Evolutionary conservation across 2,797 vertebrate species (phyloP), one percentile per base, ranked within the genome.

Genomic region (Enteromius anoplus): DNA sequence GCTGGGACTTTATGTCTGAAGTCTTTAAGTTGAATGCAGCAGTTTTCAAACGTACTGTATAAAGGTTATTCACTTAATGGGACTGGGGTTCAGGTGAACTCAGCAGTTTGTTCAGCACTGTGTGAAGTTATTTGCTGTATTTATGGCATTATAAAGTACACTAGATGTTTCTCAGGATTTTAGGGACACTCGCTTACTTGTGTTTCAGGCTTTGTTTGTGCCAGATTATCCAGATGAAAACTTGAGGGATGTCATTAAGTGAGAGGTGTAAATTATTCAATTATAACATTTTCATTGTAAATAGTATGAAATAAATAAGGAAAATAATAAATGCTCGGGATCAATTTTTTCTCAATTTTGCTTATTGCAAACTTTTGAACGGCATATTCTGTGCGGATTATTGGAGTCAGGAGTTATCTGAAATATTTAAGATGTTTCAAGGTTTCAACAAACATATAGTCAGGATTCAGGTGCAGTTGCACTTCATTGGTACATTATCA

Each of bases 1-100:
- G 4, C 14, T 26, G 1, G 37, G 26, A 72, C 8, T 80, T 81
- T 60, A 72, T 32, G 26, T 32, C 21, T 47, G 34, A 42, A 32
- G 53, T 60, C 7, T 60, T 58, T 60, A 58, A 26, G 73, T 58
- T 58, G 51, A 75, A 55, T 23, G 21, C 51, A 55, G 49, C 49
- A 42, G 32, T 70, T 80, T 80, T 70, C 2, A 70, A 55, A 58
- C 55, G 34, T 70, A 26, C 34, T 37, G 0, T 42, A 5, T 45
- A 70, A 80, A 70, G 17, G 37, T 58, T 58, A 60, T 58, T 29
- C 51, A 19, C 51, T 42, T 79, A 40, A 69, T 69, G 49, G 40
- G 58, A 23, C 11, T 58, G 51, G 21, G 7, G 3, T n/a, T 42
- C 34, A 40, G 53, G 53, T 42, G 34, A 60, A 1, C 34, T 60